Conservation (phyloP, 2,797 vertebrate species). For the Brachyrhaphis roseni region DNA sequence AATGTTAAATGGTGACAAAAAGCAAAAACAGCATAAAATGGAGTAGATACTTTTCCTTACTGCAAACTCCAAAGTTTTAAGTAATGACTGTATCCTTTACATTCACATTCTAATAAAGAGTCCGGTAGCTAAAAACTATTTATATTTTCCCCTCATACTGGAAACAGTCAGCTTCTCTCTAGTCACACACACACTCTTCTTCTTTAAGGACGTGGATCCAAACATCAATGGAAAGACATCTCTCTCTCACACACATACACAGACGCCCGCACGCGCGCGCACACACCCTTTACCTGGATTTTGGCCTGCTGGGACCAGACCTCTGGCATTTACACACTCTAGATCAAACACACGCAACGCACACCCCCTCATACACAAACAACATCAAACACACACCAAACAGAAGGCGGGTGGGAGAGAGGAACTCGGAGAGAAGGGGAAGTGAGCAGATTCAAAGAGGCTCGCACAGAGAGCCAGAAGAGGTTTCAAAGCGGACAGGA, state of each 20-base stretch:
- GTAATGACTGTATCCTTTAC: background rate
- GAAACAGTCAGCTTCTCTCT: conserved; percentile 14
- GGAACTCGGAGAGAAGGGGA: conserved; percentile 6
- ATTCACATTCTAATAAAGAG: background rate
- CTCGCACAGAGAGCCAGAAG: conserved; percentile 9
- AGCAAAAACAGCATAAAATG: background rate
- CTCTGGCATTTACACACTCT: conserved; percentile 80
- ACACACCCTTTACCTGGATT: conserved; percentile 43
- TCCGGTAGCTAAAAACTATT: background rate
- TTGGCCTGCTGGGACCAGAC: conserved; percentile 73
- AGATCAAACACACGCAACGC: conserved; percentile 63
- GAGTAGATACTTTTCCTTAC: background rate
- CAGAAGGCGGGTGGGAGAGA: conserved; percentile 24
- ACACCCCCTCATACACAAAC: conserved; percentile 28
- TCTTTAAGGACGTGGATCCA: conserved; percentile 61
- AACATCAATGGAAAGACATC: conserved; percentile 62
- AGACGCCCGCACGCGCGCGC: background rate
- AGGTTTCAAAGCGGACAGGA: conserved; percentile 38
- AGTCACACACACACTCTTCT: conserved; percentile 18
- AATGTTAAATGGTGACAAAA: background rate
- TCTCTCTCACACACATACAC: background rate
- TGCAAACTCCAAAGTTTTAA: background rate
- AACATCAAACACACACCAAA: conserved; percentile 55
- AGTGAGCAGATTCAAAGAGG: conserved; percentile 27
- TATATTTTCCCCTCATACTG: background rate